phyloP scores from a whole-genome alignment of 30 jellyfish, hydroid and myxozoan genomes.

The Morbakka virulenta region DNA sequence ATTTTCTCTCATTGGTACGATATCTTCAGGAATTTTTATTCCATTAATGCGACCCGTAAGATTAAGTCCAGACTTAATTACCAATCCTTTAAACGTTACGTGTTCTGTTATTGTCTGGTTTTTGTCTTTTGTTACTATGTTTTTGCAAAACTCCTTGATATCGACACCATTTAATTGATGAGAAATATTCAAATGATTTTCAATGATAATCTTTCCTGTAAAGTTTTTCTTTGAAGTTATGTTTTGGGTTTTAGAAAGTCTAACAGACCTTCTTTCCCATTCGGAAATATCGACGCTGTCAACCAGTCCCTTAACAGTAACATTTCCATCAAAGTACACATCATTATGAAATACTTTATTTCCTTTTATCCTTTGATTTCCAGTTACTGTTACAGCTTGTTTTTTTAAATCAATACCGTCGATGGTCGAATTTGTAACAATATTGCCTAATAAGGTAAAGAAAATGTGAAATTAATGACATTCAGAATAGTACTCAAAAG shows the following conservation, averaged over 20 bases:
- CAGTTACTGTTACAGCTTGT: slow-evolving; percentile 61
- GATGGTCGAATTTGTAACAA: slow-evolving; percentile 60
- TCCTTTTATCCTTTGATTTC: slow-evolving; percentile 70
- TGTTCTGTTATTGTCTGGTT: slow-evolving; percentile 51
- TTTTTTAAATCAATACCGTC: slow-evolving; percentile 61
- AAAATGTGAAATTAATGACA: neutral
- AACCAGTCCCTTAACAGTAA: slow-evolving; percentile 62
- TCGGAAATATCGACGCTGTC: slow-evolving; percentile 67
- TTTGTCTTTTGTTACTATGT: slow-evolving; percentile 19
- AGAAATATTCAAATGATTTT: slow-evolving; percentile 1
- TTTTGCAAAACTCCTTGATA: slow-evolving; percentile 8
- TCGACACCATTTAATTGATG: slow-evolving; percentile 43
- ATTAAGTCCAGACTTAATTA: slow-evolving; percentile 4
- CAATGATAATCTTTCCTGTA: slow-evolving; percentile 36
- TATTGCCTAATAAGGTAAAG: slow-evolving; percentile 33
- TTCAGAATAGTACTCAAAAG: slow-evolving; percentile 6
- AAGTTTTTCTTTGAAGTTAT: slow-evolving; percentile 36
- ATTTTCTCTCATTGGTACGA: slow-evolving; percentile 3
- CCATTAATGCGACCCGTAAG: slow-evolving; percentile 54
- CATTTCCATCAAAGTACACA: slow-evolving; percentile 26
- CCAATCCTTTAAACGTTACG: slow-evolving; percentile 46
- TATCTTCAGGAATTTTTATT: slow-evolving; percentile 32
- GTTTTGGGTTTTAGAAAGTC: neutral
- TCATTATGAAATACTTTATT: slow-evolving; percentile 38
- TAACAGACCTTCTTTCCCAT: slow-evolving; percentile 28